Conservation (phyloP, 2,797 vertebrate genomes). For the Acanthiza pusilla region DNA sequence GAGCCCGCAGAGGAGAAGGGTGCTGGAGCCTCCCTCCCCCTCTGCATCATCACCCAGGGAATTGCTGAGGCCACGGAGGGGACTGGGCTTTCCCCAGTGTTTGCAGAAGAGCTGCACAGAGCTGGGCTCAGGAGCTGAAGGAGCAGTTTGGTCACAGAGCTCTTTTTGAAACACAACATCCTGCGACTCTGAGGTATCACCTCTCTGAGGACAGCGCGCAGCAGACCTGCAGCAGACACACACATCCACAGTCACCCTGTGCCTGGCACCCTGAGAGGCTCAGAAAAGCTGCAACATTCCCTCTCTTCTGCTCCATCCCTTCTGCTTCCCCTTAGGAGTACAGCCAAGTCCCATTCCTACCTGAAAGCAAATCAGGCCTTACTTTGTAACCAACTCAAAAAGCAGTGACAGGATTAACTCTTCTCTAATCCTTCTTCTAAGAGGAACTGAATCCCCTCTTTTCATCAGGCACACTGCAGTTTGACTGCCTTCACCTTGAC, state of each 20-base stretch:
- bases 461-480: neutral
- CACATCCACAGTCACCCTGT: neutral
- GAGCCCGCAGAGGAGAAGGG: neutral
- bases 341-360: neutral
- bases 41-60: neutral
- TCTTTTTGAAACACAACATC: neutral
- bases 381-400: neutral
- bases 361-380: neutral
- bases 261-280: neutral
- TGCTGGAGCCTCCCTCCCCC: neutral
- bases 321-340: neutral
- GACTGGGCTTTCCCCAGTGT: neutral
- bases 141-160: neutral
- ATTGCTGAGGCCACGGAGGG: neutral
- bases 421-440: neutral
- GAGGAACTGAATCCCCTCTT: neutral
- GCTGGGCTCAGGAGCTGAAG: neutral
- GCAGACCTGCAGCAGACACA: neutral
- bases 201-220: accelerated
- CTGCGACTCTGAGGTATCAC: neutral
- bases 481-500: neutral
- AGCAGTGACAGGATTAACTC: neutral
- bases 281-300: neutral
- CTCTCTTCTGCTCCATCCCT: neutral
- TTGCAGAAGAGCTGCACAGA: neutral